Evolutionary conservation across 1,140 invertebrate species (phyloP), one percentile per base, ranked within the genome.

Genomic region (Linepithema humile): DNA sequence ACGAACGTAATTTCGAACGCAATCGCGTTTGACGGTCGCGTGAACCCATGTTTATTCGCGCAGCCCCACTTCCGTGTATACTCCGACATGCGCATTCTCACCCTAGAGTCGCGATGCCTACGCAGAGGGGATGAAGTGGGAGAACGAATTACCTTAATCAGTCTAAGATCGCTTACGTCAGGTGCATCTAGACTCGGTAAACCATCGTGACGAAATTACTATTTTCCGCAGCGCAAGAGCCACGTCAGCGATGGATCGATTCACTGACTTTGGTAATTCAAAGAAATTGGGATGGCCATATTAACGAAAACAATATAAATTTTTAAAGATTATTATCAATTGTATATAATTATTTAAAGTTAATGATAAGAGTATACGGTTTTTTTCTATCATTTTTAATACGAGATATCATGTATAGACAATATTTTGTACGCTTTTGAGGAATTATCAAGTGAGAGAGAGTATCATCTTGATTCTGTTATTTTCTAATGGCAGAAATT

Each of bases 61-160:
- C 43, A 69, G 35, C 45, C 23, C 32, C 62, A 64, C 43, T 75
- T n/a, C 45, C 59, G 29, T 17, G 10, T 10, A 26, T 50, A 67
- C 23, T 67, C 48, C 45, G 75, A 67, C 62, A 67, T 78, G 62
- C 62, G 62, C 75, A 17, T 40, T 78, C 20, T 78, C 60, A 67
- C 17, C 45, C 5, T 35, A 17, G 26, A 43, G n/a, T 69, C 7
- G 50, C 43, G 29, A 32, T n/a, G 70, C 23, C 29, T 43, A 75
- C 60, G 29, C 55, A 35, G 38, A 78, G 74, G 59, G 48, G 73
- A 55, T 77, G 73, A 65, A 77, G 64, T 26, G 64, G 12, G 53
- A 65, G 32, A 78, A 78, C 45, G 75, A 78, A 78, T 78, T 78
- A 78, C 45, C 75, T 78, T 67, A 78, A 78, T 78, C 75, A 78